Evolutionary conservation across 2,888 invertebrate genomes (phyloP).

Genomic region (Oxycera nigricornis): DNA sequence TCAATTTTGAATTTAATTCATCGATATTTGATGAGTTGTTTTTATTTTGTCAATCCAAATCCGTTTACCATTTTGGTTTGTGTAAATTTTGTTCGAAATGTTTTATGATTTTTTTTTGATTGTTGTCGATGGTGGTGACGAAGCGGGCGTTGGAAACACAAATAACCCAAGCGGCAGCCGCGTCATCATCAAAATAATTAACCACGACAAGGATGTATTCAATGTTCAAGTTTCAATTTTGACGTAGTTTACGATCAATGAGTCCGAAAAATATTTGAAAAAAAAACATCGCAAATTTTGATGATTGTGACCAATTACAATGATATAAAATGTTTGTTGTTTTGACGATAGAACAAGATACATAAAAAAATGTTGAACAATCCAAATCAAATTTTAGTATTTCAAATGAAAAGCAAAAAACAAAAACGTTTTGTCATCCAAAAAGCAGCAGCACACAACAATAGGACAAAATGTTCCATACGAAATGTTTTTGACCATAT

Average conservation of each 20-base stretch:
- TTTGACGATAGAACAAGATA: not conserved
- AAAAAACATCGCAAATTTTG: conserved; percentile 7
- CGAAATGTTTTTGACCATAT: not conserved
- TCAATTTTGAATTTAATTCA: not conserved
- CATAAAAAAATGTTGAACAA: not conserved
- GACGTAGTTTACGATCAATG: not conserved
- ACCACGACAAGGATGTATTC: conserved; percentile 8
- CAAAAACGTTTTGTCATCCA: conserved; percentile 13
- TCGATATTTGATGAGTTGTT: not conserved
- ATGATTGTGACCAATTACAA: conserved; percentile 1
- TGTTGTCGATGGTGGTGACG: not conserved
- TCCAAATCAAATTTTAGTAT: not conserved
- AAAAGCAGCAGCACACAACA: conserved; percentile 14
- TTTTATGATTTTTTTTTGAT: not conserved
- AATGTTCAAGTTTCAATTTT: conserved; percentile 17
- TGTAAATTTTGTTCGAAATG: not conserved
- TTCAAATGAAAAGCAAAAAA: no score
- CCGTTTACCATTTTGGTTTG: not conserved
- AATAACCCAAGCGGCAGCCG: not conserved
- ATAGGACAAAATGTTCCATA: not conserved
- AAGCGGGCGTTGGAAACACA: conserved; percentile 28
- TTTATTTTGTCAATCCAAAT: not conserved
- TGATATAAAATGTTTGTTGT: conserved; percentile 14
- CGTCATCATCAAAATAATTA: conserved; percentile 1
- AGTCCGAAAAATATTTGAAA: conserved; percentile 1